phyloP scores from a whole-genome alignment of 2,888 invertebrate species.

The Rhagonycha lutea region DNA sequence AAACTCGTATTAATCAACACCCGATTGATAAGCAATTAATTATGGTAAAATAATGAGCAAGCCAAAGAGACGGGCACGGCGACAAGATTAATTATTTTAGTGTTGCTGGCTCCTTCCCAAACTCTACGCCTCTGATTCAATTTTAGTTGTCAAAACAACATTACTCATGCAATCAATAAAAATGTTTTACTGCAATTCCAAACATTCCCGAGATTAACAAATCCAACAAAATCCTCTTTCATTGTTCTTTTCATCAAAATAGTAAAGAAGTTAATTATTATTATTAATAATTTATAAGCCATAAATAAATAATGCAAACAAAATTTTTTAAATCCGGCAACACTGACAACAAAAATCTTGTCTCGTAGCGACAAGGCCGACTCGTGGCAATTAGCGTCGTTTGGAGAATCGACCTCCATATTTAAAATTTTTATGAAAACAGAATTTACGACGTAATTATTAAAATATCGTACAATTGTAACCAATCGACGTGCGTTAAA shows the following conservation, averaged over 20 bases:
- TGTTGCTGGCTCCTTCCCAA: constrained; percentile 1
- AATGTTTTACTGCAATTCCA: not conserved
- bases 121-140: not conserved
- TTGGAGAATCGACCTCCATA: constrained; percentile 18
- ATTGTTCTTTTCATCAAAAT: not conserved
- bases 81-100: constrained; percentile 12
- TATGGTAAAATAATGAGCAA: not conserved
- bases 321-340: constrained; percentile 3
- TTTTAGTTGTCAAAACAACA: not conserved
- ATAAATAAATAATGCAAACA: not conserved
- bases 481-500: constrained; percentile 5
- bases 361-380: constrained; percentile 19
- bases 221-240: not conserved
- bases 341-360: constrained; percentile 8
- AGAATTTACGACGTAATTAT: constrained; percentile 5
- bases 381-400: constrained; percentile 19
- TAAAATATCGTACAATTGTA: not conserved
- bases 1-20: constrained; percentile 27
- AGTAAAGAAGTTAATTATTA: not conserved
- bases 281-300: too few species aligned
- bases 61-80: constrained; percentile 12
- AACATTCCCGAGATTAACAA: not conserved
- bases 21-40: constrained; percentile 1
- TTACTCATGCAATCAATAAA: not conserved
- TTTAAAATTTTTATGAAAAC: not conserved